Percentiles rank a stretch among this genome's conserved stretches.
phyloP scores from a whole-genome alignment of 2,888 invertebrate species.

The Drosophila mimetica region DNA sequence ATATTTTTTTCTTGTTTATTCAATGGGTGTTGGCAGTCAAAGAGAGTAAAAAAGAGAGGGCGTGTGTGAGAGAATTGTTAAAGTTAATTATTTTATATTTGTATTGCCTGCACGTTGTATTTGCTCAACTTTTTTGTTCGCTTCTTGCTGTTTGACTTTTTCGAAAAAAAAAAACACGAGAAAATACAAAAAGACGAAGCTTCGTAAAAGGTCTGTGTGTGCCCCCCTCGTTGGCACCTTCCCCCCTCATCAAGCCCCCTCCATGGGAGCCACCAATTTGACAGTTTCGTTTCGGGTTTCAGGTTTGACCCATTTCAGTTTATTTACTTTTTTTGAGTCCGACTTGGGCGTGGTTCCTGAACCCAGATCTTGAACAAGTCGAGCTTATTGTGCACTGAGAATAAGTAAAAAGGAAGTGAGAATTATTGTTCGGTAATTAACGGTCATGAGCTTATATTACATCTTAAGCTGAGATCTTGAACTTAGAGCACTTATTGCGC shows the following conservation, averaged over 20 bases:
- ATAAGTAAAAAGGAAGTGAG: not conserved
- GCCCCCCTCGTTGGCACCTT: conserved; percentile 10
- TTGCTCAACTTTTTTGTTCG: conserved; percentile 66
- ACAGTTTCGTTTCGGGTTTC: conserved; percentile 43
- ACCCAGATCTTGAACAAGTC: conserved; percentile 21
- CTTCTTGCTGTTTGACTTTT: conserved; percentile 65
- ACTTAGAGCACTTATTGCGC: not conserved
- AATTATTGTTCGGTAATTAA: conserved; percentile 5
- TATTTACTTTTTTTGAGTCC: conserved; percentile 18
- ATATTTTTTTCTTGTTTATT: conserved; percentile 50
- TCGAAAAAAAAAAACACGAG: conserved; percentile 27
- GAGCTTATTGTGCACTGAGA: not conserved
- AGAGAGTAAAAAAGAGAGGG: conserved; percentile 17
- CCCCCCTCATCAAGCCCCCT: not conserved
- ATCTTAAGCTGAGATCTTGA: not conserved
- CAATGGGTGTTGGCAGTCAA: conserved; percentile 55
- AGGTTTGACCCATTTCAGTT: conserved; percentile 40
- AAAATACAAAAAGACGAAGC: conserved; percentile 12
- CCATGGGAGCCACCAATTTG: conserved; percentile 30
- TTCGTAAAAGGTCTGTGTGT: conserved; percentile 21
- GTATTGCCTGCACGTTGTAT: conserved; percentile 74
- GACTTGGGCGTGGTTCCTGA: conserved; percentile 31
- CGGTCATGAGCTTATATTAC: not conserved
- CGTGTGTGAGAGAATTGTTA: conserved; percentile 60
- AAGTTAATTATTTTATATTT: conserved; percentile 75